A percentile compares a stretch with the other conserved stretches of the same genome.
Evolutionary conservation across 2,113 vertebrate genomes (phyloP).

Genomic region (Seriola aureovittata): DNA sequence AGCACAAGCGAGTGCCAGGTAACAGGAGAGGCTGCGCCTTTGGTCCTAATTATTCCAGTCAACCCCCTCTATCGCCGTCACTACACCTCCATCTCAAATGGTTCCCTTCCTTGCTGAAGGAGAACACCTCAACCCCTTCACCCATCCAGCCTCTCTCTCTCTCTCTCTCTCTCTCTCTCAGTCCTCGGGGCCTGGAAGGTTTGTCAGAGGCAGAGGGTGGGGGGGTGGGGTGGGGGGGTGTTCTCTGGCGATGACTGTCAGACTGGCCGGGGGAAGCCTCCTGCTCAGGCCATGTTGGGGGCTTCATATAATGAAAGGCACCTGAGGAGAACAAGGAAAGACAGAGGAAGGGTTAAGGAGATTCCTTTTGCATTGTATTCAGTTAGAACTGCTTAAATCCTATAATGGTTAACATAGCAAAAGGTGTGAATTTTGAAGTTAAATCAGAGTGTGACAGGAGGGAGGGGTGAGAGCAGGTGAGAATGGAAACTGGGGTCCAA

Average conservation of each 20-base stretch:
- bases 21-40: slow-evolving; percentile 78
- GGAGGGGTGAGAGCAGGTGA: slow-evolving; percentile 41
- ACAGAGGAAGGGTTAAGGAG: slow-evolving; percentile 77
- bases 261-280: slow-evolving; percentile 80
- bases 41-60: slow-evolving; percentile 80
- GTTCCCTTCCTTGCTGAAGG: slow-evolving; percentile 38
- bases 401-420: slow-evolving; percentile 9
- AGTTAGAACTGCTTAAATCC: slow-evolving; percentile 8
- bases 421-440: slow-evolving; percentile 17
- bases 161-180: slow-evolving; percentile 28
- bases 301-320: slow-evolving; percentile 99
- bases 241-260: slow-evolving; percentile 67
- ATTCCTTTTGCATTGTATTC: slow-evolving; percentile 23
- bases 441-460: slow-evolving; percentile 8
- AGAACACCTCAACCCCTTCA: slow-evolving; percentile 38
- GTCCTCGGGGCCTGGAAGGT: slow-evolving; percentile 44
- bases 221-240: background rate
- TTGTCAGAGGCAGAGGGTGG: slow-evolving; percentile 45
- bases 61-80: slow-evolving; percentile 41
- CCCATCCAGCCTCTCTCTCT: slow-evolving; percentile 18
- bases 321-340: slow-evolving; percentile 87
- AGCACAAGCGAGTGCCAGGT: slow-evolving; percentile 67
- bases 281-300: slow-evolving; percentile 87
- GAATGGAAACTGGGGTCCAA: slow-evolving; percentile 71
- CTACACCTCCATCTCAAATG: slow-evolving; percentile 44